Evolutionary conservation across 1,140 invertebrate genomes (phyloP), one percentile per base, ranked within the genome.

Genomic region (Zaprionus lachaisei): DNA sequence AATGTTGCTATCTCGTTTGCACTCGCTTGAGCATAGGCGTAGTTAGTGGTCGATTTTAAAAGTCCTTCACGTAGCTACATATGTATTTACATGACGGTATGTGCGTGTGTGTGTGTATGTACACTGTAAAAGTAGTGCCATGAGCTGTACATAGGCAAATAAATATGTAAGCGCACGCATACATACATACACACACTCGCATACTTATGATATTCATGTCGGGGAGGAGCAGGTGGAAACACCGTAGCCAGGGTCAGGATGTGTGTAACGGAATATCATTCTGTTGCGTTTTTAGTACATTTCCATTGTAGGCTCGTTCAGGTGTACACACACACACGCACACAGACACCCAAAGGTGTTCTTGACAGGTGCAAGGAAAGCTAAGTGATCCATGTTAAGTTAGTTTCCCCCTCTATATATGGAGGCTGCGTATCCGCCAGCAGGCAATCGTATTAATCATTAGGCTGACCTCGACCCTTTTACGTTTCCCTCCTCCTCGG

Each of bases 391-490:
- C 54, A 41, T 28, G 54, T 64, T 22, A 63, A 38, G 22, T 34
- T 76, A 57, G 55, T 60, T 64, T 57, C 63, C 22, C 26, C 38
- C 56, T 22, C 26, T 37, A 34, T 56, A 24, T 41, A 7, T 47
- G 41, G n/a, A 47, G 5, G 41, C 61, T 63, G 72, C 57, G 66
- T 74, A 74, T 74, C 57, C 31, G n/a, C 34, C 15, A 38, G 38
- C 63, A 63, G 61, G 44, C 71, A 72, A 54, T 71, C 67, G 73
- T 87, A 89, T 89, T 89, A 89, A 89, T 87, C 84, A 89, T 87
- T 87, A 81, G 76, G 58, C 69, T 81, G 84, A 89, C 84, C 84
- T 87, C 84, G 84, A 89, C 81, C 81, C 85, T 83, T 83, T 87
- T 66, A 47, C 24, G 41, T 47, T 17, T 47, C 41, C 17, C n/a